Conservation (phyloP, 2,888 invertebrate genomes). For the Machimus atricapillus region DNA sequence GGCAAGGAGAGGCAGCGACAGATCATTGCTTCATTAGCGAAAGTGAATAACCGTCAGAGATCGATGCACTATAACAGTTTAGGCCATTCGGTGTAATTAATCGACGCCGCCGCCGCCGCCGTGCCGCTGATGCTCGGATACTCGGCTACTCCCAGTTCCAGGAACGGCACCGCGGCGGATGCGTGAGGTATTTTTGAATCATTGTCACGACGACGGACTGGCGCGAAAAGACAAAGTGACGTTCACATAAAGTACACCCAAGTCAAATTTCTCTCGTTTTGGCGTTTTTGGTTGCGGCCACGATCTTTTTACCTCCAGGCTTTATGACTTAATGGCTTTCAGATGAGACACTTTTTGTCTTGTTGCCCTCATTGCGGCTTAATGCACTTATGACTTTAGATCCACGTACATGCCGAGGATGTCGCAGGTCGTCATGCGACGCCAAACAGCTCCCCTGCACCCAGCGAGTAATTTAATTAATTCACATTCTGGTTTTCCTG, state of each 20-base stretch:
- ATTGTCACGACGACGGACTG: neutral
- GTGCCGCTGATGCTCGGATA: neutral
- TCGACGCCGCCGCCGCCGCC: neutral
- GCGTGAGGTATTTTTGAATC: conserved; percentile 9
- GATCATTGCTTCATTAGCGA: conserved; percentile 2
- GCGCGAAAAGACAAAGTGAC: neutral
- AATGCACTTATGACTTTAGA: neutral
- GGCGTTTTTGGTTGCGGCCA: neutral
- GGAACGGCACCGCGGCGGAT: neutral
- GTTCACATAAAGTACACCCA: neutral
- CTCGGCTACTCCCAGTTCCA: neutral
- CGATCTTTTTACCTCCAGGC: neutral
- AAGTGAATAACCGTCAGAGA: conserved; percentile 11
- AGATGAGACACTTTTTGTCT: neutral
- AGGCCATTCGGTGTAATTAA: neutral
- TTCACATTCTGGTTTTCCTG: neutral
- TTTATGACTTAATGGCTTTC: neutral
- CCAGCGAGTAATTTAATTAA: neutral
- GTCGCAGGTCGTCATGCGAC: neutral
- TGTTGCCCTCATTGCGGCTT: neutral
- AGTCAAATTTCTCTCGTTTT: neutral
- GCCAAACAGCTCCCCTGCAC: neutral
- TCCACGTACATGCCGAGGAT: neutral
- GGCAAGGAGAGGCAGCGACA: neutral
- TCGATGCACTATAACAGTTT: conserved; percentile 20